Percentiles rank a stretch among this genome's conserved stretches.
Evolutionary conservation across 2,888 invertebrate genomes (phyloP).

Genomic region (Erebia epiphron): DNA sequence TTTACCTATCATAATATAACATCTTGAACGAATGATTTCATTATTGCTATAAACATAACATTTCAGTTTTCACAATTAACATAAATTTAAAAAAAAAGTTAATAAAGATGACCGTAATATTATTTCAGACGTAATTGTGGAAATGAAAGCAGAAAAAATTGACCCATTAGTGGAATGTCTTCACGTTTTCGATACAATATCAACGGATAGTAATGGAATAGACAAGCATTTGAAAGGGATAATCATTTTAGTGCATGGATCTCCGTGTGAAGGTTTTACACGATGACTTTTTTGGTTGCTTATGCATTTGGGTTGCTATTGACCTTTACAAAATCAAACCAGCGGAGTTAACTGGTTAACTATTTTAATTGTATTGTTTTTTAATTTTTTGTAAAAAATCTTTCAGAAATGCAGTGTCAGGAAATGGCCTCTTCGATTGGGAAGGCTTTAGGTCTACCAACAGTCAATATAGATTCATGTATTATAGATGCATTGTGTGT

Average conservation of each 20-base stretch:
- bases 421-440: constrained; percentile 73
- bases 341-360: background rate
- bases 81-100: too few relatives aligned
- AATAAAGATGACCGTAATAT: background rate
- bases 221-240: constrained; percentile 64
- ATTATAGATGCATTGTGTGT: constrained; percentile 73
- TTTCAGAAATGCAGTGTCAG: constrained; percentile 65
- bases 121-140: constrained; percentile 61
- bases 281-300: too few relatives aligned
- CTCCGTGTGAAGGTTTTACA: constrained; percentile 62
- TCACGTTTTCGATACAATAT: constrained; percentile 46
- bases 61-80: too few relatives aligned
- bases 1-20: too few relatives aligned
- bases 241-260: constrained; percentile 68
- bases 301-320: too few relatives aligned
- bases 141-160: constrained; percentile 55
- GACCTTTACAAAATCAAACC: too few relatives aligned
- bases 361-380: background rate
- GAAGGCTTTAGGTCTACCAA: constrained; percentile 68
- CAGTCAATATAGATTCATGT: constrained; percentile 75
- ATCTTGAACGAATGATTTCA: too few relatives aligned
- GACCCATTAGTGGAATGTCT: constrained; percentile 67
- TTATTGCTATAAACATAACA: too few relatives aligned
- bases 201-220: constrained; percentile 38
- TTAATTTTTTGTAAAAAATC: background rate